Evolutionary conservation across 2,113 vertebrate species (phyloP), one percentile per base, ranked within the genome.

Genomic region (Shinisaurus crocodilurus): DNA sequence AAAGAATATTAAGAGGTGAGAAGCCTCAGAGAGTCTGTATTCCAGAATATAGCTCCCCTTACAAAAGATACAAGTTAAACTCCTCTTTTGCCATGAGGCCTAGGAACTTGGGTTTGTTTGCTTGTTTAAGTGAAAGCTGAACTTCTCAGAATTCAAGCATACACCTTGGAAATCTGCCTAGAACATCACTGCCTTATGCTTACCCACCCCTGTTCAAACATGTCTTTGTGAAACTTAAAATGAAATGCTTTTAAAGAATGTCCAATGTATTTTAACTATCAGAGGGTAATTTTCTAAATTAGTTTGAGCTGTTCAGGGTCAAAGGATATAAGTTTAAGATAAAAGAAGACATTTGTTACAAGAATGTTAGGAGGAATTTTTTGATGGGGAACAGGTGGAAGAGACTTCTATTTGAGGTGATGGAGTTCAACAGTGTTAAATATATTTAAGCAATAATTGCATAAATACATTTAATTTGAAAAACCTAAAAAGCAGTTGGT

Each of bases 251-350:
- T 90, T 37, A 76, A 89, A 85, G 72, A 90, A 94, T 86, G 90
- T 67, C 34, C 90, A 94, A 92, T 88, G 91, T 82, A 89, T 85
- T 74, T 88, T 77, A 89, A 67, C 48, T 91, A 90, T 88, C 54
- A 70, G 79, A 69, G 87, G 92, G 82, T 91, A 92, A 95, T 95
- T 88, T 89, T 95, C 96, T 93, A 94, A 94, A 94, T 95, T 96
- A 96, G 43, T 86, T 93, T 91, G 89, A 90, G 93, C 89, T 96
- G 69, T 94, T 92, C 92, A 93, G 92, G 94, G 94, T 93, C 93
- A 95, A 89, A 91, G 91, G 90, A 93, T 89, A 18, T 74, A 94
- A 92, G 34, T 92, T 90, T 81, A 94, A 94, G 13, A 0, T 93
- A 92, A 95, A 94, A 91, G 63, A 82, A 69, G 84, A 65, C 91